These are phyloP conservation scores for Ifrita kowaldi DNA, from an alignment of 2,113 vertebrate species.

Conservation along the genomic window DNA sequence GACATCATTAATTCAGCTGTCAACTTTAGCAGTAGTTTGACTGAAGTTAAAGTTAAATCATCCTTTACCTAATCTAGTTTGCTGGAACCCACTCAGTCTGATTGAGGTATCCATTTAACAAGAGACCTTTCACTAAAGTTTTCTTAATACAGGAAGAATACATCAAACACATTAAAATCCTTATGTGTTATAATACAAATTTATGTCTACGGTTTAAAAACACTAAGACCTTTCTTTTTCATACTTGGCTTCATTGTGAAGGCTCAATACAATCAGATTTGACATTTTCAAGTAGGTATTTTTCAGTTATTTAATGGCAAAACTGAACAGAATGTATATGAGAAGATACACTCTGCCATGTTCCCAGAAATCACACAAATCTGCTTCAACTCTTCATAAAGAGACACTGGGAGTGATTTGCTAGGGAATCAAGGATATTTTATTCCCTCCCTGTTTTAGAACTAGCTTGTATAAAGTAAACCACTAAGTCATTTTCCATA, in stretches of 20 bases:
- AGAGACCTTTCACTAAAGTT: not conserved
- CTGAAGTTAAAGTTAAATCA: not conserved
- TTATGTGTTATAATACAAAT: not conserved
- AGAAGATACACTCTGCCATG: not conserved
- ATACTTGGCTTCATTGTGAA: not conserved
- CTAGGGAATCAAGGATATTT: not conserved
- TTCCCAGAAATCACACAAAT: not conserved
- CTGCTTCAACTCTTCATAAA: not conserved
- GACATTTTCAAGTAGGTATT: not conserved
- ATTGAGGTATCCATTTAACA: not conserved
- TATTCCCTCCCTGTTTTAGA: not conserved
- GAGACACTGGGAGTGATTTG: not conserved
- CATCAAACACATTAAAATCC: not conserved
- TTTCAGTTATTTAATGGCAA: not conserved
- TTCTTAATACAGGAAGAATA: not conserved
- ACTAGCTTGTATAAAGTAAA: not conserved
- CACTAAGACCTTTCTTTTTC: not conserved
- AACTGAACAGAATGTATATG: not conserved
- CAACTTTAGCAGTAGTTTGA: not conserved
- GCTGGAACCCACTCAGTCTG: not conserved
- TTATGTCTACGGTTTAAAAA: not conserved
- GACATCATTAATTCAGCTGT: constrained; percentile 4
- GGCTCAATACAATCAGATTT: not conserved
- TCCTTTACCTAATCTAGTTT: not conserved
- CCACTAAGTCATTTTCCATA: not conserved